Evolutionary conservation across 2,113 vertebrate species (phyloP).

Genomic region (Solea senegalensis): DNA sequence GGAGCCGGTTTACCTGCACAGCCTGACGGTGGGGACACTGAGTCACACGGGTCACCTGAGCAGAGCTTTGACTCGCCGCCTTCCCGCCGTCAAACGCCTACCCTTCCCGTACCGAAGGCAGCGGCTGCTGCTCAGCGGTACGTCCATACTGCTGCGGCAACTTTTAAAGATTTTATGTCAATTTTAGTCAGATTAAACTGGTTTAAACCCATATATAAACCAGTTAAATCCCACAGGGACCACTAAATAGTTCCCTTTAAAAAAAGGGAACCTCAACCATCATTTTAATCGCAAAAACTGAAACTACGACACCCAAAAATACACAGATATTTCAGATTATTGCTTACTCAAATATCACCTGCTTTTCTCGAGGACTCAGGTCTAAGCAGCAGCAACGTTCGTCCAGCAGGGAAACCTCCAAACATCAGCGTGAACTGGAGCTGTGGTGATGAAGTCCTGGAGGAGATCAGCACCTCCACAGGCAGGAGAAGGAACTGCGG

Average conservation of each 20-base stretch:
- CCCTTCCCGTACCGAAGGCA: constrained; percentile 85
- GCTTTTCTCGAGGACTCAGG: constrained; percentile 19
- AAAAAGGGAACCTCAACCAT: too few species aligned
- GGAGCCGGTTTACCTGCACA: constrained; percentile 93
- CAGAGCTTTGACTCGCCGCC: constrained; percentile 86
- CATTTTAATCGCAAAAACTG: too few species aligned
- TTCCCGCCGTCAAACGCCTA: constrained; percentile 83
- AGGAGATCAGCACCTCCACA: constrained; percentile 60
- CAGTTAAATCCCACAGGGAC: too few species aligned
- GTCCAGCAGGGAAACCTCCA: constrained; percentile 34
- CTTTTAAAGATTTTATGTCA: too few species aligned
- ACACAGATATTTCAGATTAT: too few species aligned
- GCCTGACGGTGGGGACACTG: constrained; percentile 90
- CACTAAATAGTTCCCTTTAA: too few species aligned
- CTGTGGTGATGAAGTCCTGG: constrained; percentile 38
- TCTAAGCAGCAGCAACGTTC: constrained; percentile 42
- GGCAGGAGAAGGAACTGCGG: constrained; percentile 39
- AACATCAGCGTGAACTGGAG: constrained; percentile 66
- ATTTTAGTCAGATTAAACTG: too few species aligned
- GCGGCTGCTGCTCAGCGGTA: constrained; percentile 92
- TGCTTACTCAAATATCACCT: too few species aligned
- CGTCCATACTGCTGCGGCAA: constrained; percentile 37
- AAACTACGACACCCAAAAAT: too few species aligned
- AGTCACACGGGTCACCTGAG: constrained; percentile 91
- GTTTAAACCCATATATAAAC: too few species aligned